phyloP scores from a whole-genome alignment of 2,797 vertebrate species.

The Melanotaenia trifasciata region DNA sequence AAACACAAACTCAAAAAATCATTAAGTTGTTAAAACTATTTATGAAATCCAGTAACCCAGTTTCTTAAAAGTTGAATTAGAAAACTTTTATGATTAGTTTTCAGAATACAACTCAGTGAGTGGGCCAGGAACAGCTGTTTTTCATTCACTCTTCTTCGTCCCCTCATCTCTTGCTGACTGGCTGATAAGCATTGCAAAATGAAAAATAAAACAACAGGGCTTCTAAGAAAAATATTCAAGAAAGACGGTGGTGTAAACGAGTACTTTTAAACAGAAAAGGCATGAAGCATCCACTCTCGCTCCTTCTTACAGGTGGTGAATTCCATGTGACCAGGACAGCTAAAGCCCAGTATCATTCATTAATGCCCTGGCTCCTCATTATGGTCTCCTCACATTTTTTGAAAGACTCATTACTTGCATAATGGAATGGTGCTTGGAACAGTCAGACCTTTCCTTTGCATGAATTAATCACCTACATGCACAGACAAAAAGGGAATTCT shows the following conservation, averaged over 20 bases:
- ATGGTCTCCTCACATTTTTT: conserved; percentile 85
- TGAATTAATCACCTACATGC: conserved; percentile 85
- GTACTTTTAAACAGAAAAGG: conserved; percentile 54
- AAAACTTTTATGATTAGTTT: conserved; percentile 55
- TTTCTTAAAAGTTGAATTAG: conserved; percentile 34
- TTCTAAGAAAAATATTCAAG: conserved; percentile 54
- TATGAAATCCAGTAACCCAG: conserved; percentile 24
- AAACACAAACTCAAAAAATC: conserved; percentile 1
- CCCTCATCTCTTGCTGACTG: conserved; percentile 24
- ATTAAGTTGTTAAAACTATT: conserved; percentile 18
- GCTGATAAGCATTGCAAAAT: conserved; percentile 66
- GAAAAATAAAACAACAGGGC: conserved; percentile 72
- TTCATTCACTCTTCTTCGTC: conserved; percentile 10
- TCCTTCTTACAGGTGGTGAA: conserved; percentile 59
- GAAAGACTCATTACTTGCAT: conserved; percentile 90
- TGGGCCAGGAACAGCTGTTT: conserved; percentile 45
- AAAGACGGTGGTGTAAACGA: conserved; percentile 70
- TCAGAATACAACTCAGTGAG: conserved; percentile 42
- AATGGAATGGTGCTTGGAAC: conserved; percentile 86
- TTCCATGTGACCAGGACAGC: conserved; percentile 77
- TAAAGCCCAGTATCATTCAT: conserved; percentile 85
- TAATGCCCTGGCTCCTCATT: conserved; percentile 86
- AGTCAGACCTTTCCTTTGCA: conserved; percentile 83
- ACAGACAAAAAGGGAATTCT: conserved; percentile 87
- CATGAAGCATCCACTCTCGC: conserved; percentile 58